phyloP scores from a whole-genome alignment of 2,888 invertebrate genomes.

The Caradrina clavipalpis region DNA sequence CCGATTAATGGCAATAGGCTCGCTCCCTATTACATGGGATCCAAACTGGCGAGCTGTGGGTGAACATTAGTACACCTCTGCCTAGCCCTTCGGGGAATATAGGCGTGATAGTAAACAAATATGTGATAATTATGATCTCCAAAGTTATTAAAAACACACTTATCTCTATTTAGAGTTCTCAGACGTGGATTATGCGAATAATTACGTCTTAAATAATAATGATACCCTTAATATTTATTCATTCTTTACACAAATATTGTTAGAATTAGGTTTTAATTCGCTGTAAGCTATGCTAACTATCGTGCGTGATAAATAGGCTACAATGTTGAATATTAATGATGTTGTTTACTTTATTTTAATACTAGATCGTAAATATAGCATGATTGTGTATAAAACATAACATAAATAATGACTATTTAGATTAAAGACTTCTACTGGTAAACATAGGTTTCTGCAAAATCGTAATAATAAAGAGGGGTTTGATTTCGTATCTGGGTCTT shows the following conservation, averaged over 20 bases:
- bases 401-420: not conserved
- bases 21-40: no score
- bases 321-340: constrained; percentile 23
- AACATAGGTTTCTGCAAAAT: not conserved
- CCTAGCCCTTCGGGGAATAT: no score
- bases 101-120: no score
- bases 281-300: constrained; percentile 46
- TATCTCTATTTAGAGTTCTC: constrained; percentile 29
- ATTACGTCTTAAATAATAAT: constrained; percentile 37
- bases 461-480: no score
- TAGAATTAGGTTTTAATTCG: constrained; percentile 48
- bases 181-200: constrained; percentile 44
- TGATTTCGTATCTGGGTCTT: no score
- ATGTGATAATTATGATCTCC: not conserved
- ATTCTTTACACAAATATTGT: constrained; percentile 27
- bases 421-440: not conserved
- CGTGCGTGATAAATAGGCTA: constrained; percentile 37
- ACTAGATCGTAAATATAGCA: not conserved
- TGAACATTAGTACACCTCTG: no score
- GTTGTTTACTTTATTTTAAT: constrained; percentile 25
- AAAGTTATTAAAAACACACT: constrained; percentile 23
- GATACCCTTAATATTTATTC: constrained; percentile 23
- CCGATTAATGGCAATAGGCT: no score
- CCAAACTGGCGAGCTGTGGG: no score
- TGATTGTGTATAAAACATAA: not conserved